Evolutionary conservation across 37 sponge, comb jelly and placozoan species (phyloP), one percentile per base, ranked within the genome.

Genomic region (Mnemiopsis leidyi): DNA sequence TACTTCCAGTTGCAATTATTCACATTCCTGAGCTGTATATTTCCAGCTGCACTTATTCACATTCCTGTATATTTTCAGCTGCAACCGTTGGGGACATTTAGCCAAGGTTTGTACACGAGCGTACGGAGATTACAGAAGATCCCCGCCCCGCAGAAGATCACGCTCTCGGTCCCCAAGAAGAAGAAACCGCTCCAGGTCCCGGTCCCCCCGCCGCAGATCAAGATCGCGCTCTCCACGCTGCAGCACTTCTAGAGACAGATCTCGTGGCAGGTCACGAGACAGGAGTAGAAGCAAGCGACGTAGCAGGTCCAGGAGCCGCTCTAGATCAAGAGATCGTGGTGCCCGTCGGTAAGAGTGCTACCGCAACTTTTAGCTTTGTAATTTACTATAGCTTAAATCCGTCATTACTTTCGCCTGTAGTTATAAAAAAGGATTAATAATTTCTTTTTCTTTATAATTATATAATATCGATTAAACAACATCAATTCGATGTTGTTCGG

Each of bases 81-180:
- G 82, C 32, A 79, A 79, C 82, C 35, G 82, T 35, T 79, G 82
- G 82, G 82, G 82, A 29, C 82, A 79, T 33, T 36, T 79, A 29
- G 82, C 82, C 21, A 79, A 79, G 34, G 82, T 79, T 16, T 79
- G 82, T 79, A 79, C 82, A 13, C 82, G 82, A 3, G 37, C 30
- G 20, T 36, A 35, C 21, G 37, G 82, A 20, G 82, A 79, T 36
- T 79, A 79, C 82, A 79, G 37, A 29, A 33, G 29, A 1, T 20
- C 35, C 3, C 29, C 82, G 1, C 82, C 82, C 37, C 37, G 82
- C 32, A 16, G 82, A 33, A 2, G 82, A 79, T 79, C 82, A 7
- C 82, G 37, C 13, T 79, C 82, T 23, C 82, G 37, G 0, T 79
- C 82, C 7, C 82, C 82, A 18, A 34, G 82, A 3, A n/a, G 76